Evolutionary conservation across 1,140 invertebrate species (phyloP), one percentile per base, ranked within the genome.

Genomic region (Pseudomyrmex dendroicus): DNA sequence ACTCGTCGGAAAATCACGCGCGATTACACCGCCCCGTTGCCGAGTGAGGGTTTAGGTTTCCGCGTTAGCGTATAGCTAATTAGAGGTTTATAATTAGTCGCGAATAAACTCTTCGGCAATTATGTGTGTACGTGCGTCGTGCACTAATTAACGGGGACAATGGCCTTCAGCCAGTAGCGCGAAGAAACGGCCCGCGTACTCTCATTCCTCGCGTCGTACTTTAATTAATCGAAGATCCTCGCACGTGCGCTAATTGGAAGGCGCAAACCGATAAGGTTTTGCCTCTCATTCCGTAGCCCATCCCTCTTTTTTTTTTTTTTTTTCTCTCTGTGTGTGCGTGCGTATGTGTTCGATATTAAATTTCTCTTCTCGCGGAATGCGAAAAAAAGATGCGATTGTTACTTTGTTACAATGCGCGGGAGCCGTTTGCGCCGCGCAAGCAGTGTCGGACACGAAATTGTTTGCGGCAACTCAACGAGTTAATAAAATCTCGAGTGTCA

Each of bases 131-230:
- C 61, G 17, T 62, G 56, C 78, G 56, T 57, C 35, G 66, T 3
- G 72, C 52, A 82, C 82, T 89, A 89, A 89, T 89, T 89, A 88
- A 88, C 82, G 59, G 62, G n/a, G 50, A 86, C 76, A 82, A 89
- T 73, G n/a, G 67, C 20, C 73, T 64, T 73, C 35, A 59, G 46
- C 20, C 52, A 63, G 48, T 17, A 13, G 15, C 50, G 17, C 54
- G 54, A 82, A 86, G 74, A 84, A 76, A 3, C 35, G 63, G 35
- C 25, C 17, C 22, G 48, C 54, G 35, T 35, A 35, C 35, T 35
- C 35, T 35, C 5, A 67, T 50, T 63, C 62, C 54, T 12, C 57
- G 35, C 35, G 35, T 35, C 72, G 62, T 46, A 86, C 73, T 85
- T 87, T 85, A 87, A 88, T 87, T 87, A 87, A 82, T 87, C 73